Base-by-base conservation (phyloP, 2,113 vertebrate genomes). In the Hassar affinis region DNA sequence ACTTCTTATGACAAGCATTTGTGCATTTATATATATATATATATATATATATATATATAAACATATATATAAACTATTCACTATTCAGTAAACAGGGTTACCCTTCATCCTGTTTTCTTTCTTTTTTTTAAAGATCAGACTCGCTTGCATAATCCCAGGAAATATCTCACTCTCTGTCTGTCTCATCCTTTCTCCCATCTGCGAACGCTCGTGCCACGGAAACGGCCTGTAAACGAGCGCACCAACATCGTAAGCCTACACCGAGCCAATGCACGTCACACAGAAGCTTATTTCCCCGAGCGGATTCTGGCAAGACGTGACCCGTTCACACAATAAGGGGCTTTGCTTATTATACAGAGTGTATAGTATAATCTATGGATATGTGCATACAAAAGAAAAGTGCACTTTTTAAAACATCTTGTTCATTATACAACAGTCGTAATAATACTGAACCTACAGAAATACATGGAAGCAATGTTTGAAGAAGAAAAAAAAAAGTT, bases 371-470 rank as follows among this genome's bases (percentile, higher is more conserved):
- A 22, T 59, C 22, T 27, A 27, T 61, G 35, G 25, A 47, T 47
- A 56, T 42, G 64, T 56, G 66, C 35, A 69, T 69, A 78, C 57
- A 62, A 81, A 57, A 59, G n/a, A n/a, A 72, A 81, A 78, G 11
- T 59, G 54, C 76, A 42, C 76, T 38, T 71, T 61, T 69, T 52
- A 42, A 76, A 75, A 74, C 11, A 56, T 35, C 47, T 22, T 42
- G 27, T 68, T 6, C 72, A 54, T 81, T 25, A 72, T 42, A 78
- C 68, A 56, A 51, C 35, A 66, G 11, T 35, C 27, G 27, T 69
- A 42, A 25, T 57, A 78, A 86, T 71, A 85, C 80, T 76, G 80
- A 35, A 81, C 27, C 27, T 47, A 77, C 38, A 76, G 33, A 57
- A 80, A 33, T 49, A 61, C 71, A 84, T 4, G 49, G 18, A 38